phyloP scores from a whole-genome alignment of 2,888 invertebrate genomes.

The Aelia acuminata region DNA sequence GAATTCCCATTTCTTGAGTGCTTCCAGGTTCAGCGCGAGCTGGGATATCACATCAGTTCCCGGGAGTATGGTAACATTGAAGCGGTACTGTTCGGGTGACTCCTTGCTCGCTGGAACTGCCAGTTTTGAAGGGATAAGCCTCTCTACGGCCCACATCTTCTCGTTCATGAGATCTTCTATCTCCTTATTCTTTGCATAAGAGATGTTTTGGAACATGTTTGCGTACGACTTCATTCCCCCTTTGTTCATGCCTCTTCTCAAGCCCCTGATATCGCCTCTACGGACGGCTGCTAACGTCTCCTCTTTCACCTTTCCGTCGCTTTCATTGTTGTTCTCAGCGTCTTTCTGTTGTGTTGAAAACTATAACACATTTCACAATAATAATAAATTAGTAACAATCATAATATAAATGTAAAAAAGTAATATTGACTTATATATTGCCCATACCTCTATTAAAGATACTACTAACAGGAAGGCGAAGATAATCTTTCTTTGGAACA shows the following conservation, averaged over 20 bases:
- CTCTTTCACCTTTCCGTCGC: background rate
- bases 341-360: background rate
- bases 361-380: constrained; percentile 5
- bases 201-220: background rate
- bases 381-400: too few relatives aligned
- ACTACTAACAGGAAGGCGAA: background rate
- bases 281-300: background rate
- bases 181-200: background rate
- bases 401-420: too few relatives aligned
- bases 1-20: background rate
- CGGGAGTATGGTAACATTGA: background rate
- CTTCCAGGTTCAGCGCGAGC: background rate
- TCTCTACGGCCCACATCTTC: background rate
- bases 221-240: background rate
- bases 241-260: background rate
- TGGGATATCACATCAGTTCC: background rate
- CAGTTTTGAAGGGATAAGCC: background rate
- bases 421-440: background rate
- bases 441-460: background rate
- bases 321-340: background rate
- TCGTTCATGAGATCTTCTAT: background rate
- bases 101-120: background rate
- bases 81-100: background rate
- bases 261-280: constrained; percentile 1
- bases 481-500: background rate